These are phyloP conservation scores for Neomonachus schauinslandi DNA, from an alignment of 2,113 vertebrate species.

Conservation along the genomic window DNA sequence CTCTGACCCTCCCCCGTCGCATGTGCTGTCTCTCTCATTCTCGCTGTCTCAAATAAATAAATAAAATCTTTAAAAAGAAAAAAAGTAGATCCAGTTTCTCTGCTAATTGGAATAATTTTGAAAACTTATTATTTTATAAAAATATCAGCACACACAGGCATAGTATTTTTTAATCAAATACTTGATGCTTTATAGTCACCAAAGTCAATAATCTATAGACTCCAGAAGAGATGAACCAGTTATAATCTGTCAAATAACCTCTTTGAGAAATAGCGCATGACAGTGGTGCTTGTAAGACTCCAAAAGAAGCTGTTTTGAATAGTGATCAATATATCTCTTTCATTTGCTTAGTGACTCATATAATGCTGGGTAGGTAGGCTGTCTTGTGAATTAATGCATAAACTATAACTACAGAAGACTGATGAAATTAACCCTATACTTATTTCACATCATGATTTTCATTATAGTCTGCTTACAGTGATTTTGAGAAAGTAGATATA, in stretches of 20 bases:
- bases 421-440: neutral
- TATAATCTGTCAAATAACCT: constrained; percentile 29
- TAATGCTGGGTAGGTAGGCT: neutral
- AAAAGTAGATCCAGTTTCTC: constrained; percentile 21
- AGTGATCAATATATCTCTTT: constrained; percentile 10
- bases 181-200: constrained; percentile 8
- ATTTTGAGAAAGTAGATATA: neutral
- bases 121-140: constrained; percentile 30
- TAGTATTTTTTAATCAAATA: constrained; percentile 45
- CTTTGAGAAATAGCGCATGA: constrained; percentile 41
- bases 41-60: no score
- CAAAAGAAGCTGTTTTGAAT: constrained; percentile 47
- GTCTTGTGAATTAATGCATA: neutral
- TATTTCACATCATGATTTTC: constrained; percentile 39
- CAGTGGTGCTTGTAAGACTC: neutral
- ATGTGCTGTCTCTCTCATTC: no score
- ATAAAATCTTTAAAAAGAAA: no score
- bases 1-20: no score
- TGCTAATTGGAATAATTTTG: neutral
- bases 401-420: neutral
- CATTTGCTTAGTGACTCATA: constrained; percentile 3
- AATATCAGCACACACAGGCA: neutral
- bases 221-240: constrained; percentile 19
- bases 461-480: neutral
- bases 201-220: constrained; percentile 53